A percentile compares a stretch with the other conserved stretches of the same genome.
Conservation (phyloP, 1,140 invertebrate genomes). For the Ceratosolen fusciceps region DNA sequence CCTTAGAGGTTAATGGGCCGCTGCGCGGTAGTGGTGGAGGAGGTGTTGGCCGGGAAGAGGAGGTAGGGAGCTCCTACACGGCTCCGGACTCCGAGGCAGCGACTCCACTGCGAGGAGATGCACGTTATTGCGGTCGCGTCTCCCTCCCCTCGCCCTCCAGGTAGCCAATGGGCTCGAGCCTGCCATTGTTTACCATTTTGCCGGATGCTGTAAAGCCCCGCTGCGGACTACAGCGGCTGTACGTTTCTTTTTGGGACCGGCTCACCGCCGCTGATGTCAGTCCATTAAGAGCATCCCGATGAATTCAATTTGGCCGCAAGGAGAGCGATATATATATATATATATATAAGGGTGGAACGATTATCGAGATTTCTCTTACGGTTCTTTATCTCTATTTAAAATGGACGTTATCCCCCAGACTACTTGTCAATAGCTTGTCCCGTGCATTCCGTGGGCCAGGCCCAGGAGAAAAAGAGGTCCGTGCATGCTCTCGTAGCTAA, state of each 20-base stretch:
- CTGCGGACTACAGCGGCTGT: neutral
- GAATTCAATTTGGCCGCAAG: neutral
- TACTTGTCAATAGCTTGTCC: too few species aligned
- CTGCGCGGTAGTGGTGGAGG: neutral
- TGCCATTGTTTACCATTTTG: neutral
- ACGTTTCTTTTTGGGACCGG: neutral
- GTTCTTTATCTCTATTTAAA: too few species aligned
- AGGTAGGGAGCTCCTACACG: neutral
- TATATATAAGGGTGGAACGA: too few species aligned
- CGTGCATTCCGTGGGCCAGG: too few species aligned
- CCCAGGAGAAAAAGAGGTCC: too few species aligned
- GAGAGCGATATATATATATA: too few species aligned
- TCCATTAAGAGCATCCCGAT: neutral
- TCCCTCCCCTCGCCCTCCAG: neutral
- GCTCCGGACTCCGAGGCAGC: neutral
- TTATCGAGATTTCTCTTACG: too few species aligned
- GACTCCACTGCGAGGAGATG: neutral
- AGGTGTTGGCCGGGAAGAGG: neutral
- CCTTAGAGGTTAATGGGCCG: constrained; percentile 24
- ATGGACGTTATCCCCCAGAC: too few species aligned
- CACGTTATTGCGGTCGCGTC: neutral
- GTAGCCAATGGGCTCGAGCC: neutral
- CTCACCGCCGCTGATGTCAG: neutral
- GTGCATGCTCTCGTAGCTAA: too few species aligned
- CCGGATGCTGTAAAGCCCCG: neutral